Base-by-base conservation (phyloP, 2,888 invertebrate species). In the Tolmerus cingulatus region DNA sequence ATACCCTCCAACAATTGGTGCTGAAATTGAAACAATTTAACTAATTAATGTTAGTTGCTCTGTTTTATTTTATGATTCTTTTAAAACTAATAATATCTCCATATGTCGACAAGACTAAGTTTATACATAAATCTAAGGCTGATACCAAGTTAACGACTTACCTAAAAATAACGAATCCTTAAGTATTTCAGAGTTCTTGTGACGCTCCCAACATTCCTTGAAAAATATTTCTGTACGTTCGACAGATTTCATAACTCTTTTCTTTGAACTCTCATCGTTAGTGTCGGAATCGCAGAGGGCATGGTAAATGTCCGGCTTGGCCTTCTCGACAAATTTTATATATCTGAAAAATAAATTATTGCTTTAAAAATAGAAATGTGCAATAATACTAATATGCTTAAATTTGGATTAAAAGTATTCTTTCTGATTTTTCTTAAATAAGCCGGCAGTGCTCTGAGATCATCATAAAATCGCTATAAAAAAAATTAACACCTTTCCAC, bases 271-370 rank as follows among this genome's bases (percentile, higher is more conserved):
- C 57, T 93, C 92, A 8, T 93, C 91, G 90, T 91, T 91, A 1
- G 93, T 92, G 37, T 93, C 93, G 0, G 91, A 95, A 94, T 98
- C 98, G 91, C 96, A 96, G 90, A 98, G 93, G 16, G 96, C 95
- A 91, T 96, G 95, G 93, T 96, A 97, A 91, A 97, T 95, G 91
- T 97, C 96, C 57, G 98, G 97, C 91, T 95, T 94, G 91, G 96
- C 95, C 37, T 94, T 92, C 93, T 97, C 96, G 89, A 97, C 95
- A 55, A 96, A 91, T 90, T 96, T 94, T 95, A 98, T 96, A 92
- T 96, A 97, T 89, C 95, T 95, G 91, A 89, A 93, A 76, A 9
- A 16, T 12, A 66, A 14, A 46, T 16, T 46, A 12, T 40, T 34
- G 34, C 7, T 40, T 40, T 40, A 40, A 40, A 40, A 40, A 34